Evolutionary conservation across 2,113 vertebrate genomes (phyloP), one percentile per base, ranked within the genome.

Genomic region (Rhinolophus sinicus): DNA sequence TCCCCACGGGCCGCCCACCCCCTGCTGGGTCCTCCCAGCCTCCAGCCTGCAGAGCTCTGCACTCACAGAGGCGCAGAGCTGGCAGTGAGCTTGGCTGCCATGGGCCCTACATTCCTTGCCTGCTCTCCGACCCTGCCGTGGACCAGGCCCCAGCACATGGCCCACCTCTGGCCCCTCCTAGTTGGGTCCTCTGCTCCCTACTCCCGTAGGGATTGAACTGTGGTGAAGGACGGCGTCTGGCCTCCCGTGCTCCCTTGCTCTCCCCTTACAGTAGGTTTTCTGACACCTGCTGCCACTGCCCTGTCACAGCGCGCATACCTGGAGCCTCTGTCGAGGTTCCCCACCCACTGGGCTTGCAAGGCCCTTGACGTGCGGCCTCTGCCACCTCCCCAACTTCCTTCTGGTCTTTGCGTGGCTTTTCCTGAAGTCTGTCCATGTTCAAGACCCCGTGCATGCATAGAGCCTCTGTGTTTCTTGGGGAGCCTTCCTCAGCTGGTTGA

Each of bases 291-390:
- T 21, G 5, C 69, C 21, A 8, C 8, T 0, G 5, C 26, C 40
- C 9, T 4, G 52, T 54, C 52, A 16, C 52, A 54, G 52, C 52
- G 13, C 52, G 4, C 16, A 16, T 16, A 54, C 16, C n/a, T 10
- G 1, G 50, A 52, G 47, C n/a, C 80, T 77, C 0, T 3, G 33
- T n/a, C 62, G 40, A 30, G 50, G 19, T 22, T 44, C n/a, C 35
- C 60, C n/a, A 12, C 47, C 33, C 58, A 13, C 12, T 52, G 76
- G 15, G 47, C 76, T 83, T 38, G 22, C 24, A 16, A 22, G 50
- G 47, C 50, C 52, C 1, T 33, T 13, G 2, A 18, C 0, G 0
- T 24, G 35, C 52, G 35, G 78, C 69, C 30, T 9, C 21, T 35
- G 6, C 21, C 8, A 6, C 35, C 24, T 64, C 24, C 58, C 6